Evolutionary conservation across 2,888 invertebrate species (phyloP).

Genomic region (Drosophila subsilvestris): DNA sequence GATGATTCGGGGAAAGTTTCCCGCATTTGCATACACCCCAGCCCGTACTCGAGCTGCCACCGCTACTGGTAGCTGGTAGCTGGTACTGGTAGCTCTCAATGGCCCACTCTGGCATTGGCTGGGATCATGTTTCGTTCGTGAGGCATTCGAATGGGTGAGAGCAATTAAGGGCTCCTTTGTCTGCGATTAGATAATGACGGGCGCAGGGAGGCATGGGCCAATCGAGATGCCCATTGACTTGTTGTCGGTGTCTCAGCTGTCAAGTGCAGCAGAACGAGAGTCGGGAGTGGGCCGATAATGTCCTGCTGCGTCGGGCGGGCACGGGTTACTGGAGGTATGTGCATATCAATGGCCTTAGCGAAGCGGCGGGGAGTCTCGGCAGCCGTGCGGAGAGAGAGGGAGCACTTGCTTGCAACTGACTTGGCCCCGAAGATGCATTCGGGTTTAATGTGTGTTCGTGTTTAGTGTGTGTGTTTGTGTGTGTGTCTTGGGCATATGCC

Average conservation of each 20-base stretch:
- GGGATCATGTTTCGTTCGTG: conserved; percentile 5
- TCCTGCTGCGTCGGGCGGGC: conserved; percentile 41
- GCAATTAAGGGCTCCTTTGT: conserved; percentile 61
- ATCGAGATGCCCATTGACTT: conserved; percentile 48
- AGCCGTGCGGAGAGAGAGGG: conserved; percentile 1
- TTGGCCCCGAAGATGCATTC: conserved; percentile 45
- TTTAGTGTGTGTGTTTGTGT: conserved; percentile 11
- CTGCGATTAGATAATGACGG: conserved; percentile 40
- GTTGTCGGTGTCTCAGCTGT: conserved; percentile 63
- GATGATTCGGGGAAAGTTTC: conserved; percentile 2
- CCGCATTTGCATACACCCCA: conserved; percentile 10
- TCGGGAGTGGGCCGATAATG: conserved; percentile 4
- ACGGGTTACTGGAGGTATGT: conserved; percentile 17
- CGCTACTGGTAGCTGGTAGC: conserved; percentile 29
- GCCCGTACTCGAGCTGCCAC: neutral
- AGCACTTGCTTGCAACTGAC: conserved; percentile 55
- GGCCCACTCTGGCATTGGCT: neutral
- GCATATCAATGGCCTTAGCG: conserved; percentile 58
- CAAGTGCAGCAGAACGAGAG: conserved; percentile 47
- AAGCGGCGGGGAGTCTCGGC: conserved; percentile 27
- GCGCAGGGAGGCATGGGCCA: conserved; percentile 4
- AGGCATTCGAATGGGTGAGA: conserved; percentile 21
- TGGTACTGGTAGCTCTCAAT: conserved; percentile 38
- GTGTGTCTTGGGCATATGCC: conserved; percentile 64
- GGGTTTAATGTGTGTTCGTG: conserved; percentile 12